Conservation (phyloP, 2,797 vertebrate species). For the Agapornis canus region DNA sequence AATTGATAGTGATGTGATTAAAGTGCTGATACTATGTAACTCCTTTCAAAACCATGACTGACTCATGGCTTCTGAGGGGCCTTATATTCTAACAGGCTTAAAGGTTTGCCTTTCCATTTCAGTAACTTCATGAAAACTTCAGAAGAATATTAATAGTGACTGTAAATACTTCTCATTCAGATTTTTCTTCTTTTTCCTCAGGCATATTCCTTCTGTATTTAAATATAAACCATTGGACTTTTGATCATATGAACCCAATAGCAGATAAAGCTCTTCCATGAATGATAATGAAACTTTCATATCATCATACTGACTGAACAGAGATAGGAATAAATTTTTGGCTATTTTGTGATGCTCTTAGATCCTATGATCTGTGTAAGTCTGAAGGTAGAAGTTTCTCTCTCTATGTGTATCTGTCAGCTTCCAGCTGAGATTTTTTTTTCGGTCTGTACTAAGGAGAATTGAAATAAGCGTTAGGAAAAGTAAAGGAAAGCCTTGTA, state of each 20-base stretch:
- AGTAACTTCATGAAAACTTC: background rate
- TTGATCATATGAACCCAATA: background rate
- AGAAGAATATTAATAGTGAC: background rate
- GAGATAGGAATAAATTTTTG: background rate
- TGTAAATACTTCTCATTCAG: background rate
- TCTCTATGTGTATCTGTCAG: background rate
- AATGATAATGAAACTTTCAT: background rate
- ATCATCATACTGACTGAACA: background rate
- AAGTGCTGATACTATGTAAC: background rate
- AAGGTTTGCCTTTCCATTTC: background rate
- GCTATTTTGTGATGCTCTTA: background rate
- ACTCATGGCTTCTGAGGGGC: rapidly evolving
- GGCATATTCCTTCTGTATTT: background rate
- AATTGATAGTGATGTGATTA: background rate
- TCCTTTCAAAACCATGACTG: background rate
- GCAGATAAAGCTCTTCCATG: background rate
- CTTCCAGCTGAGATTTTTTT: background rate
- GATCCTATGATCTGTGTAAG: background rate
- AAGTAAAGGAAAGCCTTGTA: background rate
- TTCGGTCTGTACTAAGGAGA: background rate
- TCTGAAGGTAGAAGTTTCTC: background rate
- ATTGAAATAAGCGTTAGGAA: background rate
- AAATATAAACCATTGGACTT: background rate
- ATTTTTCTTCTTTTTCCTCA: background rate
- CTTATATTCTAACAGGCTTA: background rate